phyloP scores from a whole-genome alignment of 2,113 vertebrate genomes.

The Ia io region DNA sequence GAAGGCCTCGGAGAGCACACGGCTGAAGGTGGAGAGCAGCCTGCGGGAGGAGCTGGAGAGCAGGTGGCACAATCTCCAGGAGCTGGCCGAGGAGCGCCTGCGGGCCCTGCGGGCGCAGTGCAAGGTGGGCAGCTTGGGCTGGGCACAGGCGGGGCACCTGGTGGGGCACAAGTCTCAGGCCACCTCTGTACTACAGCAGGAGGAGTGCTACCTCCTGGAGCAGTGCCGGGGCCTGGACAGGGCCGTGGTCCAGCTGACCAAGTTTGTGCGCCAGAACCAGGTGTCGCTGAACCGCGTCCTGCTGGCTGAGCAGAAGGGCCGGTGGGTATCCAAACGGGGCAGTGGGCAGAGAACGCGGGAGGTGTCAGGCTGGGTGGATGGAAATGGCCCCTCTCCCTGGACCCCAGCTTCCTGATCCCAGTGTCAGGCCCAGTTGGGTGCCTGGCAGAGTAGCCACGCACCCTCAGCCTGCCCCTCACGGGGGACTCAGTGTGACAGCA shows the following conservation, averaged over 20 bases:
- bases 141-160: accelerated
- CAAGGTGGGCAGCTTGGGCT: neutral
- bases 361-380: neutral
- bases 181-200: neutral
- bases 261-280: slow-evolving; percentile 67
- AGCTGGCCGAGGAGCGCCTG: neutral
- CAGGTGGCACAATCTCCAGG: slow-evolving; percentile 47
- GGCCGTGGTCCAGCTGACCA: slow-evolving; percentile 54
- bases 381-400: neutral
- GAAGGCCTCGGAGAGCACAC: neutral
- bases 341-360: no score
- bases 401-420: neutral
- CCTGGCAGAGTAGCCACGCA: neutral
- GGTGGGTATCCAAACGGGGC: neutral
- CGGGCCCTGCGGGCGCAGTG: neutral
- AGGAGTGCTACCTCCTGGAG: slow-evolving; percentile 37
- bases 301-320: slow-evolving; percentile 49
- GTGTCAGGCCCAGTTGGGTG: accelerated
- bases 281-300: slow-evolving; percentile 41
- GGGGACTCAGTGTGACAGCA: neutral
- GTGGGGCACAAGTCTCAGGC: neutral
- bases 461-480: neutral
- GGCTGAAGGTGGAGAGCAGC: slow-evolving; percentile 13
- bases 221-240: slow-evolving; percentile 65
- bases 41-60: slow-evolving; percentile 59